Conservation (phyloP, 2,113 vertebrate genomes). For the Edolisoma coerulescens region DNA sequence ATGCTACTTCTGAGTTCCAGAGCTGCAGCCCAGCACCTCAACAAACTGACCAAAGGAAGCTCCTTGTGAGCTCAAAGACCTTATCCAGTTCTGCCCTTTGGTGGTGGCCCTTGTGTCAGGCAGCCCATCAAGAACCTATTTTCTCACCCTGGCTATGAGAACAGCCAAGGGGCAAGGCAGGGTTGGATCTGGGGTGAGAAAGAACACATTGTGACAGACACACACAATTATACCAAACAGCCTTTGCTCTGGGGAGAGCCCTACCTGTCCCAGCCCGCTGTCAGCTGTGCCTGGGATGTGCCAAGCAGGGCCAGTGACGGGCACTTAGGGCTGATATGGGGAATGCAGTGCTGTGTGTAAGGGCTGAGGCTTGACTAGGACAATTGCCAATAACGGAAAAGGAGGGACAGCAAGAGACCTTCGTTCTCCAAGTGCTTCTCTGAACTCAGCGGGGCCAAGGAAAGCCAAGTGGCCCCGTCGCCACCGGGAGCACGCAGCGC, state of each 20-base stretch:
- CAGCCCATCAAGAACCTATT: accelerated
- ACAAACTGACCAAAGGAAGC: accelerated
- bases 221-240: accelerated
- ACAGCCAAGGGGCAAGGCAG: background rate
- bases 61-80: background rate
- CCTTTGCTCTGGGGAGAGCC: background rate
- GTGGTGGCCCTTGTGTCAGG: background rate
- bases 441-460: background rate
- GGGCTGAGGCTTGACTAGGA: accelerated
- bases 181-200: background rate
- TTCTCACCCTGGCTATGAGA: background rate
- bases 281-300: background rate
- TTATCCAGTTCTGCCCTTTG: accelerated
- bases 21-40: background rate
- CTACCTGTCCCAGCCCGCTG: background rate
- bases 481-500: accelerated
- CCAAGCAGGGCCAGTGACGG: background rate
- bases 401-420: background rate
- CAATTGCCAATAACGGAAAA: background rate
- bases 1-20: accelerated
- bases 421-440: background rate
- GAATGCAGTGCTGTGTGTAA: accelerated
- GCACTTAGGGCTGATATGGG: accelerated
- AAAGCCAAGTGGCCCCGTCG: accelerated
- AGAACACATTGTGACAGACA: background rate